phyloP scores from a whole-genome alignment of 92 coral and sea anemone species.

The Porites lobata region DNA sequence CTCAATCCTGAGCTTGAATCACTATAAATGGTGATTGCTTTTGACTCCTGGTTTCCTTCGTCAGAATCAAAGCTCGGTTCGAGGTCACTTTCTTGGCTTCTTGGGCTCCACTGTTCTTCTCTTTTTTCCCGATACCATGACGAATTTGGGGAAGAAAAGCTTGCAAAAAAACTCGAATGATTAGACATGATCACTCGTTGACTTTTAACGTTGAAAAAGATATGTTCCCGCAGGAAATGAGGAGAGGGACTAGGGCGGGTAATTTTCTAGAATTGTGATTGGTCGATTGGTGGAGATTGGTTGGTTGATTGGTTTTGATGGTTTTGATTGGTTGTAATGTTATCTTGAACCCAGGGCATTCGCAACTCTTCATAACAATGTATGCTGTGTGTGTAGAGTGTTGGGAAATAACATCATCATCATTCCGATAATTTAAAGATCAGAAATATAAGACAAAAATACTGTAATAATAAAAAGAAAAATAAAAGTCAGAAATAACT shows the following conservation, averaged over 20 bases:
- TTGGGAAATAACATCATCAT: no score
- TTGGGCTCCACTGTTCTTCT: slow-evolving; percentile 64
- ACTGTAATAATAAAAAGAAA: no score
- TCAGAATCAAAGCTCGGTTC: slow-evolving; percentile 72
- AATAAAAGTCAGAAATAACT: no score
- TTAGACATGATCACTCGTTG: slow-evolving; percentile 1
- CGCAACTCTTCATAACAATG: not conserved
- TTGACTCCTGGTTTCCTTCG: slow-evolving; percentile 57
- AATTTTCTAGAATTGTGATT: slow-evolving; percentile 6
- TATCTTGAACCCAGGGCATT: not conserved
- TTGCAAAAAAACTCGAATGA: not conserved
- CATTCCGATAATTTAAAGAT: no score
- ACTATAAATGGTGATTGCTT: not conserved
- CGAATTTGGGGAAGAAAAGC: not conserved
- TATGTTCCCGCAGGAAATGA: slow-evolving; percentile 21
- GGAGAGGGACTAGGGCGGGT: slow-evolving; percentile 15
- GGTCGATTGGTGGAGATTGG: not conserved
- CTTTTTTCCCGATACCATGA: slow-evolving; percentile 28
- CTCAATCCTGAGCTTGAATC: slow-evolving; percentile 14
- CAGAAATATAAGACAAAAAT: no score
- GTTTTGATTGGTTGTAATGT: not conserved
- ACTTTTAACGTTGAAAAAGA: not conserved
- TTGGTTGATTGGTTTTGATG: no score
- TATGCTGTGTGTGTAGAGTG: no score
- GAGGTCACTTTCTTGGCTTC: slow-evolving; percentile 57